Evolutionary conservation across 2,797 vertebrate species (phyloP).

Genomic region (Rhinatrema bivittatum): DNA sequence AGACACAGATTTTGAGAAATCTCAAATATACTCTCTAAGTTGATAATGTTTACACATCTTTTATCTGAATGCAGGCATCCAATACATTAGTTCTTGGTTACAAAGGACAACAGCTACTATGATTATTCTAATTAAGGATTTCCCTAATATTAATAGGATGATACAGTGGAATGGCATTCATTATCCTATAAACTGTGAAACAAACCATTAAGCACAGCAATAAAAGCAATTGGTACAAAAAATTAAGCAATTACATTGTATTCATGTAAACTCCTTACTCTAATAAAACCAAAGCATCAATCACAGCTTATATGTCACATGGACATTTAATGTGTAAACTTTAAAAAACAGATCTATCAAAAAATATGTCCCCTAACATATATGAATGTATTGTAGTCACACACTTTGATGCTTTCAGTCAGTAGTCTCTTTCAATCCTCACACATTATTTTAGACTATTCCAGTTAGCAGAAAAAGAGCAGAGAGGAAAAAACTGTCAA

Average conservation of each 20-base stretch:
- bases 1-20: too few species aligned
- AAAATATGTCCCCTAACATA: conserved; percentile 1
- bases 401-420: background rate
- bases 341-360: conserved; percentile 5
- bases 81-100: too few species aligned
- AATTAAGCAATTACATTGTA: conserved; percentile 45
- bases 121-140: conserved; percentile 51
- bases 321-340: conserved; percentile 9
- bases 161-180: conserved; percentile 49
- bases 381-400: conserved; percentile 8
- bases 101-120: too few species aligned
- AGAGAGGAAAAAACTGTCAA: conserved; percentile 12
- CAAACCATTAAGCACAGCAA: conserved; percentile 51
- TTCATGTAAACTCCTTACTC: conserved; percentile 27
- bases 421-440: conserved; percentile 8
- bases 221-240: conserved; percentile 52
- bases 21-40: too few species aligned
- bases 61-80: too few species aligned
- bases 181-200: conserved; percentile 51
- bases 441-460: background rate
- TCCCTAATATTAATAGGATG: conserved; percentile 52
- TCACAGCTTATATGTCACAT: conserved; percentile 12
- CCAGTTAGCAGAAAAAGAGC: conserved; percentile 17
- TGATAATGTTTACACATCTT: too few species aligned
- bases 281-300: conserved; percentile 35